These are phyloP conservation scores for Drosophila tropicalis DNA, from an alignment of 1,140 invertebrate species.

Conservation along the genomic window DNA sequence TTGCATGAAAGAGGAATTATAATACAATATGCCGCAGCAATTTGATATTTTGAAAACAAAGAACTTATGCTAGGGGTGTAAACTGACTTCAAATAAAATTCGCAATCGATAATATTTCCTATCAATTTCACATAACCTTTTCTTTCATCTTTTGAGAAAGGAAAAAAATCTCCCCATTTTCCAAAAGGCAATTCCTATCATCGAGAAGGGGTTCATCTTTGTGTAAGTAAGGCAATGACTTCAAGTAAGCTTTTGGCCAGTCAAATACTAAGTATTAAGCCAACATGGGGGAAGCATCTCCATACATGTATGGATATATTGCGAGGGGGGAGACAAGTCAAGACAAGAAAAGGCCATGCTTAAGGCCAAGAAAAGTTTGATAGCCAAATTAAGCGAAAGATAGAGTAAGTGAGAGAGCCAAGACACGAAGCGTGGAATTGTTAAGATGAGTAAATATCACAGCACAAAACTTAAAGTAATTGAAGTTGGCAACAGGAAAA, in stretches of 20 bases:
- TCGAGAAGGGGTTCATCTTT: conserved; percentile 7
- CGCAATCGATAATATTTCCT: conserved; percentile 15
- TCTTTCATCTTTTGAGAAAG: neutral
- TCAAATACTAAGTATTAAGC: conserved; percentile 12
- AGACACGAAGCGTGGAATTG: conserved; percentile 23
- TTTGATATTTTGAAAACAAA: neutral
- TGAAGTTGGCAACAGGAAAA: conserved; percentile 22
- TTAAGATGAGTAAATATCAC: conserved; percentile 20
- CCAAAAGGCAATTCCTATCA: neutral
- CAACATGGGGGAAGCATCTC: neutral
- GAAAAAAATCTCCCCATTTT: neutral
- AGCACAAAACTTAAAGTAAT: conserved; percentile 23
- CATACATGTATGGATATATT: neutral
- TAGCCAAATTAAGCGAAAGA: conserved; percentile 53
- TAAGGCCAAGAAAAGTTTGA: conserved; percentile 37
- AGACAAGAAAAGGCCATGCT: conserved; percentile 14
- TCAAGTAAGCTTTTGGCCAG: conserved; percentile 14
- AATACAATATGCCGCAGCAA: too few species aligned
- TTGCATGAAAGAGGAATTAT: too few species aligned
- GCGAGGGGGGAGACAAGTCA: neutral
- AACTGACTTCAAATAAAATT: neutral
- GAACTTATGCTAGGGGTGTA: neutral
- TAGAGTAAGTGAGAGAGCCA: neutral
- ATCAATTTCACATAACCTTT: conserved; percentile 7
- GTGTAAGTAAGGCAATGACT: conserved; percentile 13